These are phyloP conservation scores for Tridacna crocea DNA, from an alignment of 2,888 invertebrate species.

Conservation along the genomic window DNA sequence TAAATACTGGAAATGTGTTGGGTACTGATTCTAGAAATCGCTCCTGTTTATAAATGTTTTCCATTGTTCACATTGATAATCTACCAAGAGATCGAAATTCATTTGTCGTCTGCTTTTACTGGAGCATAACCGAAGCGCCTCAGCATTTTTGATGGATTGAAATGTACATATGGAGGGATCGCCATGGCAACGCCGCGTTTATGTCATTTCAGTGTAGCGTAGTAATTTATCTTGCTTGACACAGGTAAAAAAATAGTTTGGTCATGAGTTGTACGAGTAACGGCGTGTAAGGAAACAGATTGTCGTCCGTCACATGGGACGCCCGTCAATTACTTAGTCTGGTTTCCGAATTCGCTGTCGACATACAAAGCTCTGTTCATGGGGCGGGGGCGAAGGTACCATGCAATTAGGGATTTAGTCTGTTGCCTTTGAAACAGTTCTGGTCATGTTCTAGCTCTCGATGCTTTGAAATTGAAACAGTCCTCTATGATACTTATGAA, in stretches of 20 bases:
- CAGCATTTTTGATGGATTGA: slow-evolving; percentile 50
- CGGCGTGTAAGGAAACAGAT: neutral
- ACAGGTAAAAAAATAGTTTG: slow-evolving; percentile 37
- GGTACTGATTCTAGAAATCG: no score
- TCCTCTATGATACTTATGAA: no score
- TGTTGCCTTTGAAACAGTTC: no score
- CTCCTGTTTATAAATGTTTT: no score
- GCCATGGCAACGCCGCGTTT: slow-evolving; percentile 57
- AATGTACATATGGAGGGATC: slow-evolving; percentile 56
- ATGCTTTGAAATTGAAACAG: no score
- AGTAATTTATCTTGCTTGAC: slow-evolving; percentile 56
- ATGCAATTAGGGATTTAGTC: no score
- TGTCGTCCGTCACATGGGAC: neutral
- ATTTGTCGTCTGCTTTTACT: slow-evolving; percentile 12
- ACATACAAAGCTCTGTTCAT: neutral
- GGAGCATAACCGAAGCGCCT: slow-evolving; percentile 48
- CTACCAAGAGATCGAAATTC: neutral
- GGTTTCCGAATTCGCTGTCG: neutral
- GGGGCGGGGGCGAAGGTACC: no score
- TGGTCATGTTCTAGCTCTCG: no score
- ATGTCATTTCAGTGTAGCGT: slow-evolving; percentile 58
- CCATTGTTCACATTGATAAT: no score
- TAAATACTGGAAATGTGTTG: no score
- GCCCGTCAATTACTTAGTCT: neutral
- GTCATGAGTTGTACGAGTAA: slow-evolving; percentile 11